Percentiles rank a stretch among this genome's conserved stretches.
phyloP scores from a whole-genome alignment of 2,797 vertebrate species.

The Silurus lanzhouensis region DNA sequence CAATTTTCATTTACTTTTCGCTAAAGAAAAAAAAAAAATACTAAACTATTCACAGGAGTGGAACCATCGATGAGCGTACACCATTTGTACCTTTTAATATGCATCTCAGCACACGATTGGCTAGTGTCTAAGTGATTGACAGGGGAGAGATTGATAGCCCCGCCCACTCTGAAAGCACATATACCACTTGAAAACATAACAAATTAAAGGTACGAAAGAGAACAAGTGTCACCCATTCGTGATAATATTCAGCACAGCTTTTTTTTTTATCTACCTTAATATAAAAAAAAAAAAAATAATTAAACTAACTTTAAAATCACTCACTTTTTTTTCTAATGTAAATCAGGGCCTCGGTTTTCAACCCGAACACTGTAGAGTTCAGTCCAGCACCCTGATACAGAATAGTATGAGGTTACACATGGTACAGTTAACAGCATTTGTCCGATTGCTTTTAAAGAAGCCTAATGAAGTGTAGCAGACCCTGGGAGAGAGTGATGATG shows the following conservation, averaged over 20 bases:
- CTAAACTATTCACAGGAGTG: background rate
- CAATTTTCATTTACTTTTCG: background rate
- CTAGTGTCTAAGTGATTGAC: background rate
- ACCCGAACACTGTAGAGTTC: background rate
- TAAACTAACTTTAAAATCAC: background rate
- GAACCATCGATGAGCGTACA: background rate
- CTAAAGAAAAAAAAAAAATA: background rate
- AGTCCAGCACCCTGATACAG: constrained; percentile 36
- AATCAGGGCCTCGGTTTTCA: background rate
- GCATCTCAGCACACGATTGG: background rate
- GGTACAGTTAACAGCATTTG: constrained; percentile 49
- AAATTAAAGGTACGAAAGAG: background rate
- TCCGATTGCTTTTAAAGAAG: constrained; percentile 57
- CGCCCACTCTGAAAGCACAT: background rate
- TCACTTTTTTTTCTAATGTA: background rate
- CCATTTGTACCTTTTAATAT: background rate
- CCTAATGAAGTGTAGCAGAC: constrained; percentile 17
- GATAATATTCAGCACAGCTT: background rate
- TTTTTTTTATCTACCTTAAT: background rate
- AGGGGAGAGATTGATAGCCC: background rate
- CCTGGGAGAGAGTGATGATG: constrained; percentile 41
- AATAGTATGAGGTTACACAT: constrained; percentile 50
- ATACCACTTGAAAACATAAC: background rate
- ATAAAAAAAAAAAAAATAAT: background rate
- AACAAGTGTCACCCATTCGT: background rate